Conservation (phyloP, 23 tunicate species). For the Styela clava region DNA sequence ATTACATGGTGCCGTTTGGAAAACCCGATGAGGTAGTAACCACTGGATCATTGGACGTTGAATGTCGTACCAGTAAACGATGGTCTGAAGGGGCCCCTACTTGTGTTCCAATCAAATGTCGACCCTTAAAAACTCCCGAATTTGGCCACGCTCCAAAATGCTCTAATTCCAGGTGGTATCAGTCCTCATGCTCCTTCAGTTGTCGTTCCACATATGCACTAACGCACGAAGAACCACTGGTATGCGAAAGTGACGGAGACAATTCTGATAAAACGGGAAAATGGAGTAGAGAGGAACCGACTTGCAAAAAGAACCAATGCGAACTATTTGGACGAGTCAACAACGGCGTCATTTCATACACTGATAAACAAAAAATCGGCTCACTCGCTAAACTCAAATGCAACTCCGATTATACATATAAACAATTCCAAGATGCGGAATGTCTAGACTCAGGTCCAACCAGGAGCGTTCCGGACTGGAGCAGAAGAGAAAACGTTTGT, state of each 20-base stretch:
- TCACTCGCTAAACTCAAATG: not conserved
- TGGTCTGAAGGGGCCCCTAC: not conserved
- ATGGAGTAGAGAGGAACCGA: conserved; percentile 1
- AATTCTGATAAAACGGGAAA: conserved; percentile 1
- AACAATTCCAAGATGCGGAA: not conserved
- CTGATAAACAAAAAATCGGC: not conserved
- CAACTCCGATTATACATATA: not conserved
- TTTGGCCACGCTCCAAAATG: not conserved
- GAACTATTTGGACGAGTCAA: not conserved
- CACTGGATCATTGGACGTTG: not conserved
- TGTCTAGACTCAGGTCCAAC: not conserved
- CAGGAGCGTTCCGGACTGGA: not conserved
- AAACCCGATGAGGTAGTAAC: not conserved
- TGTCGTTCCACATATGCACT: not conserved
- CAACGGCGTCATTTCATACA: not conserved
- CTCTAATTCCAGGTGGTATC: not conserved
- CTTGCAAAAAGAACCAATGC: conserved; percentile 1
- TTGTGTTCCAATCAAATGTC: not conserved
- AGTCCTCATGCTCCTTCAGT: not conserved
- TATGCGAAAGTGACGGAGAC: conserved; percentile 7
- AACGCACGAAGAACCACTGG: not conserved
- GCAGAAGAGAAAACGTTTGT: not conserved
- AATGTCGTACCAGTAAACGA: not conserved
- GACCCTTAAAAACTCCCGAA: not conserved
- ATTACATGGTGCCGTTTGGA: not conserved